Evolutionary conservation across 2,113 vertebrate species (phyloP).

Genomic region (Mugil cephalus): DNA sequence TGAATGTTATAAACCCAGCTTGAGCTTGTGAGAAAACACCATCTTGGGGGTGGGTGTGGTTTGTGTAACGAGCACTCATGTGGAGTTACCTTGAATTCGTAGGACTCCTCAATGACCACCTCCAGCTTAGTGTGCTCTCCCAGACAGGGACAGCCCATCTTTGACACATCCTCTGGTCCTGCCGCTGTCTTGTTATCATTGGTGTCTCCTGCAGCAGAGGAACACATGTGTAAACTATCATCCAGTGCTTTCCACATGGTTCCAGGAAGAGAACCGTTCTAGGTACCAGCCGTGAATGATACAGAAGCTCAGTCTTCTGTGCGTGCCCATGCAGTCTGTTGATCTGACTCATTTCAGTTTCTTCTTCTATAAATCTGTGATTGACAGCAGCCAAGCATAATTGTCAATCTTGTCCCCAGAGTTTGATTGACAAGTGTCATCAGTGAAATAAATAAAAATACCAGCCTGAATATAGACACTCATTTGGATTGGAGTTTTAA

Average conservation of each 20-base stretch:
- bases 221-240: constrained; percentile 21
- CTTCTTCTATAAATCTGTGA: background rate
- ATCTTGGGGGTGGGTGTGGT: no score
- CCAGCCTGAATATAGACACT: background rate
- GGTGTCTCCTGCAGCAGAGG: constrained; percentile 78
- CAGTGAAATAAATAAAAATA: background rate
- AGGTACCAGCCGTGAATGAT: background rate
- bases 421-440: background rate
- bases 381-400: constrained; percentile 8
- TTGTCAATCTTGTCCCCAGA: background rate
- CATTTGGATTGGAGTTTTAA: background rate
- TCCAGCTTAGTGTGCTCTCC: constrained; percentile 86
- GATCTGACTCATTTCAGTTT: background rate
- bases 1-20: background rate
- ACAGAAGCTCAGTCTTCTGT: background rate
- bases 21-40: no score
- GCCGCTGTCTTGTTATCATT: constrained; percentile 84
- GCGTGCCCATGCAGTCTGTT: background rate
- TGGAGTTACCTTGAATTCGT: constrained; percentile 85
- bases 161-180: constrained; percentile 82
- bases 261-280: background rate
- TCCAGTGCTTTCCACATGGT: background rate
- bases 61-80: no score
- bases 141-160: constrained; percentile 86
- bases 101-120: constrained; percentile 87